Percentiles rank a stretch among this genome's conserved stretches.
Evolutionary conservation across 64 coral and sea anemone genomes (phyloP).

Genomic region (Montipora sp.): DNA sequence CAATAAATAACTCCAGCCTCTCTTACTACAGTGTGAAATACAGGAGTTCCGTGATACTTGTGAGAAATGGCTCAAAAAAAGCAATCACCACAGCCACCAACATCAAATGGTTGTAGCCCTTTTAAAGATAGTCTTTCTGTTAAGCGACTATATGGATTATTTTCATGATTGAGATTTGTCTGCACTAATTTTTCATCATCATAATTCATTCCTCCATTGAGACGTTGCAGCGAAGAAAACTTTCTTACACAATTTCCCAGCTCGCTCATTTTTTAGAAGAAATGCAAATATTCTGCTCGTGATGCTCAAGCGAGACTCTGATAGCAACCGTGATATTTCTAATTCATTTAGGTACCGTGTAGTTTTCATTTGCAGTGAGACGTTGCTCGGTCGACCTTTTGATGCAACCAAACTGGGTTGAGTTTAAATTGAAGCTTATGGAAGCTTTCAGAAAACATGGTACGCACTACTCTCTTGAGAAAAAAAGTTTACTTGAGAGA

Average conservation of each 20-base stretch:
- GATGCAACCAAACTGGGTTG: too few species aligned
- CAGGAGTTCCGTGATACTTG: neutral
- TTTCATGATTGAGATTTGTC: slow-evolving; percentile 58
- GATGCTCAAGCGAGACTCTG: neutral
- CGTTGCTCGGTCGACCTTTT: neutral
- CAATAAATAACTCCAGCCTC: neutral
- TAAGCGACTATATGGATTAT: slow-evolving; percentile 57
- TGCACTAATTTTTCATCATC: slow-evolving; percentile 54
- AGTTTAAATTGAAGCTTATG: too few species aligned
- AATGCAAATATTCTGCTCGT: slow-evolving; percentile 22
- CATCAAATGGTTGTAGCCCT: slow-evolving; percentile 58
- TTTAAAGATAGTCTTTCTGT: slow-evolving; percentile 54
- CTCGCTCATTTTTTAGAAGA: slow-evolving; percentile 11
- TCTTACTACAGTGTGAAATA: slow-evolving; percentile 15
- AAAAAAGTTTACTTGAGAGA: too few species aligned
- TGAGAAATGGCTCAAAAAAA: slow-evolving; percentile 46
- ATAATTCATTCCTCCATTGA: slow-evolving; percentile 45
- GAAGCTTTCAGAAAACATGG: too few species aligned
- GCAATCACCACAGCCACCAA: slow-evolving; percentile 32
- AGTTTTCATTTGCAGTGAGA: slow-evolving; percentile 56
- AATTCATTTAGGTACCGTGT: slow-evolving; percentile 50
- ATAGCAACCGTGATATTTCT: slow-evolving; percentile 37
- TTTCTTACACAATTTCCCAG: slow-evolving; percentile 59
- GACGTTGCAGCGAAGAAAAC: slow-evolving; percentile 54
- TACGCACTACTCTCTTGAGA: too few species aligned